These are phyloP conservation scores for Otocyon megalotis DNA, from an alignment of 2,113 vertebrate genomes.

Conservation along the genomic window DNA sequence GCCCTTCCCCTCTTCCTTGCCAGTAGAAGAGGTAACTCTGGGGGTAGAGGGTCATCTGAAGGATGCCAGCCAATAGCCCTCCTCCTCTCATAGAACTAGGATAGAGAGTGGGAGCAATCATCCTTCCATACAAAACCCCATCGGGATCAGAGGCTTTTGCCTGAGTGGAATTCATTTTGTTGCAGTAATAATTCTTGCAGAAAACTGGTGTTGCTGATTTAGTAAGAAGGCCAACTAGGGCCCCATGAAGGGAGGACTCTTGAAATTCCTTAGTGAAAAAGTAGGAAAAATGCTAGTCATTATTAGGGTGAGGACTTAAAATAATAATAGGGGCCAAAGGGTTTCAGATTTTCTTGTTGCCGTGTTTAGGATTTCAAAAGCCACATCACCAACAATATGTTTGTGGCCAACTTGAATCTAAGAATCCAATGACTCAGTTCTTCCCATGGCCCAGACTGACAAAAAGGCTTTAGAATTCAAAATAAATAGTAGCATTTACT, in stretches of 20 bases:
- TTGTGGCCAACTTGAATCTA: neutral
- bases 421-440: neutral
- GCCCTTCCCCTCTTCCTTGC: too few species aligned
- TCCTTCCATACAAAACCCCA: neutral
- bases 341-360: neutral
- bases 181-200: neutral
- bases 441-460: neutral
- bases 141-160: neutral
- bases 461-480: neutral
- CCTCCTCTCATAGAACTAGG: neutral
- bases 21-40: neutral
- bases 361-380: neutral
- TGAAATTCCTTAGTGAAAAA: neutral
- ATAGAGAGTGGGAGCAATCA: neutral
- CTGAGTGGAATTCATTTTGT: neutral
- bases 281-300: neutral
- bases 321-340: neutral
- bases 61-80: neutral
- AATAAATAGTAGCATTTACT: neutral
- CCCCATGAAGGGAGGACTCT: neutral
- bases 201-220: neutral
- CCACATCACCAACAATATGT: neutral
- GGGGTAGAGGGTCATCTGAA: fast-evolving
- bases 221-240: neutral
- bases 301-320: neutral